Evolutionary conservation across 2,113 vertebrate genomes (phyloP).

Genomic region (Ctenomys sociabilis): DNA sequence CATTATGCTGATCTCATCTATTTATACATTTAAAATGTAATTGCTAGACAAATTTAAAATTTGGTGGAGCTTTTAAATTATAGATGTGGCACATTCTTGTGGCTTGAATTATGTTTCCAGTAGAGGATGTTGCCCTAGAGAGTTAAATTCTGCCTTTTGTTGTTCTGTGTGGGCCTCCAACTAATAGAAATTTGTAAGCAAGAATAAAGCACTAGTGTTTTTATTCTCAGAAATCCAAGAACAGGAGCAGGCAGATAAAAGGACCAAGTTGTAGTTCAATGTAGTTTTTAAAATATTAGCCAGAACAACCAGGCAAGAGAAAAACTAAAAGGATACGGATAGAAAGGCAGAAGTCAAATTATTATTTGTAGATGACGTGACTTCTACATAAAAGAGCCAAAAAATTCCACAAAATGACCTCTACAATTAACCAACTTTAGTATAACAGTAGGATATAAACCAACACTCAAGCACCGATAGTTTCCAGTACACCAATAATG

Average conservation of each 20-base stretch:
- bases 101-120: background rate
- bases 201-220: background rate
- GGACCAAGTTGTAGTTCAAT: background rate
- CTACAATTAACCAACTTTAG: background rate
- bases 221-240: background rate
- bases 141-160: background rate
- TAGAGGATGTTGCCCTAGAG: background rate
- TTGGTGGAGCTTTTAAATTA: background rate
- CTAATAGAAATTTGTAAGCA: background rate
- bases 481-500: background rate
- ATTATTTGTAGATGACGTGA: background rate
- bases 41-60: background rate
- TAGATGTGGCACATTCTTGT: background rate
- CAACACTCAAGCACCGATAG: background rate
- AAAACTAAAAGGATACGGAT: background rate
- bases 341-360: background rate
- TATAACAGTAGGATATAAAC: background rate
- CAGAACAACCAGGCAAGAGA: background rate
- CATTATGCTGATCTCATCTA: background rate
- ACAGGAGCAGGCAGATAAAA: background rate
- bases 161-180: background rate
- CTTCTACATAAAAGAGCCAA: background rate
- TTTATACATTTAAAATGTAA: background rate
- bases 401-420: background rate
- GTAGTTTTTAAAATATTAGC: background rate